phyloP scores from a whole-genome alignment of 2,113 vertebrate species.

The Riparia riparia region DNA sequence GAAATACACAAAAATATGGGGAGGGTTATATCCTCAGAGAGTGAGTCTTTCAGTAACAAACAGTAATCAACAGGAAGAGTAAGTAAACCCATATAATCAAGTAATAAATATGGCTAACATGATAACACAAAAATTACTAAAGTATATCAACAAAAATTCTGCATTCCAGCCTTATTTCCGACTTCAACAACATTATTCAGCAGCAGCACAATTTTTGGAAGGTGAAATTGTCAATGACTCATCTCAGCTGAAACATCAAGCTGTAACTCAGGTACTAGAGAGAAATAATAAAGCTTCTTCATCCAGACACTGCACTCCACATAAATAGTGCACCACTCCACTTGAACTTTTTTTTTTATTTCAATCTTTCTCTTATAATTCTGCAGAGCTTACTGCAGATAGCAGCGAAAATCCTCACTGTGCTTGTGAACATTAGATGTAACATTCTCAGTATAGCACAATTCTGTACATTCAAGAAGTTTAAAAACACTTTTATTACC shows the following conservation, averaged over 20 bases:
- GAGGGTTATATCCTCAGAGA: neutral
- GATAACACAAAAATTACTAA: neutral
- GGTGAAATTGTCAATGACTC: neutral
- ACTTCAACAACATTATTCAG: neutral
- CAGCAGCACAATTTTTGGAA: neutral
- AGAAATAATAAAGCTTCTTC: neutral
- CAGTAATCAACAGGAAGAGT: neutral
- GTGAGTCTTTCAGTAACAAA: neutral
- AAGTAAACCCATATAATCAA: neutral
- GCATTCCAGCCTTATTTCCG: neutral
- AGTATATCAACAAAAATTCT: neutral
- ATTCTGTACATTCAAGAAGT: neutral
- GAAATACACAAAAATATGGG: neutral
- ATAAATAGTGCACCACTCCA: neutral
- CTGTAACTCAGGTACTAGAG: neutral
- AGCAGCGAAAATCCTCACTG: neutral
- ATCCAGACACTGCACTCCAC: neutral
- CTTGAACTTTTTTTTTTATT: neutral
- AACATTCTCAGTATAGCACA: neutral
- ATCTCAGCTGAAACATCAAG: neutral
- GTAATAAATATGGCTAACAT: neutral
- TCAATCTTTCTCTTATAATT: neutral
- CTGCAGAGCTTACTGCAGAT: neutral
- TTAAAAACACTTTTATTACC: neutral
- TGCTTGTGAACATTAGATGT: neutral